Conservation (phyloP, 2,888 invertebrate genomes). For the Campoplex capitator region DNA sequence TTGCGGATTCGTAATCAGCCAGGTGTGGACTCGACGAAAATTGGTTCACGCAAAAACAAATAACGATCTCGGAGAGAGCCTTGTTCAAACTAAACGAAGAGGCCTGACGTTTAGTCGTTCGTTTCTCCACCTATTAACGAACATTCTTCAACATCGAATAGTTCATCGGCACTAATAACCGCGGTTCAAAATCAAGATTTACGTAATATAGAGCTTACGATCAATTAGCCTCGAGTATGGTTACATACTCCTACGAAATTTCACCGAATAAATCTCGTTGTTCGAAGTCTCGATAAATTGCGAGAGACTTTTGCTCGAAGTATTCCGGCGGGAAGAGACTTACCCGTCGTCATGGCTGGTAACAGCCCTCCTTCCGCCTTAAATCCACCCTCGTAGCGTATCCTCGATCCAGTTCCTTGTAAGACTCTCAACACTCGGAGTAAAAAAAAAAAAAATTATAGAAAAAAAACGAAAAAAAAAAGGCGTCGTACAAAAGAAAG, state of each 20-base stretch:
- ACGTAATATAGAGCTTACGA: background rate
- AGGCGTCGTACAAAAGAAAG: constrained; percentile 6
- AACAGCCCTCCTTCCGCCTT: constrained; percentile 79
- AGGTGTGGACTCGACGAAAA: background rate
- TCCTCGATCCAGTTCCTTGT: constrained; percentile 75
- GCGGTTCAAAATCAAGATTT: background rate
- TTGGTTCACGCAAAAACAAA: background rate
- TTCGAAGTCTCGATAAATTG: background rate
- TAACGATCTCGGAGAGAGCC: background rate
- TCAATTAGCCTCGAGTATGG: background rate
- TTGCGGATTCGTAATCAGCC: background rate
- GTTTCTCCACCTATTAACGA: too few species aligned
- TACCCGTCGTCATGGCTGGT: constrained; percentile 83
- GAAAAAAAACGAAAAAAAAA: constrained; percentile 64
- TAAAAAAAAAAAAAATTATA: constrained; percentile 35
- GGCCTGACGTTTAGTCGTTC: background rate
- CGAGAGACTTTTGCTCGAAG: background rate
- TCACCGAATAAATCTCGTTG: background rate
- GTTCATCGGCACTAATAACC: background rate
- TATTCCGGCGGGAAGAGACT: constrained; percentile 68
- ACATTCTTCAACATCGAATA: background rate
- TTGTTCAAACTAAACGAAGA: background rate
- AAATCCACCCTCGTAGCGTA: constrained; percentile 72
- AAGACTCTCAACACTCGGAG: constrained; percentile 60
- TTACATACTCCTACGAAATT: background rate